These are phyloP conservation scores for Caretta caretta DNA, from an alignment of 2,113 vertebrate species.

Conservation along the genomic window DNA sequence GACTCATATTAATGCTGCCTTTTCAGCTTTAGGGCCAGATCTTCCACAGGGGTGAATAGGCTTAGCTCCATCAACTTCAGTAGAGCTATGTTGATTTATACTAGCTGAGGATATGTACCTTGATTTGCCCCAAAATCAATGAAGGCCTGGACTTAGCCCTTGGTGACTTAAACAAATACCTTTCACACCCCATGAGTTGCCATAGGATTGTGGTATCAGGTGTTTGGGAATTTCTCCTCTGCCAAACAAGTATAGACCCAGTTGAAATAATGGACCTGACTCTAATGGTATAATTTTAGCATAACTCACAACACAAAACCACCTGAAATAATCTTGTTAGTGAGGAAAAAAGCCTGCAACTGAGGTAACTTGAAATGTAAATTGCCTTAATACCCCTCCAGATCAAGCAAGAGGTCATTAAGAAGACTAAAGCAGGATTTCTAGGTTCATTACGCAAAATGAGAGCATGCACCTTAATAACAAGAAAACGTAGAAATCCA, in stretches of 20 bases:
- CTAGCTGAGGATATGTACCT: neutral
- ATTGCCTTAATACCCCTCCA: conserved; percentile 21
- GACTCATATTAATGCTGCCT: neutral
- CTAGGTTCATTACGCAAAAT: conserved; percentile 32
- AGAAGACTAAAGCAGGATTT: conserved; percentile 44
- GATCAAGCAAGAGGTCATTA: conserved; percentile 40
- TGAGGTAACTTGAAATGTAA: conserved; percentile 7
- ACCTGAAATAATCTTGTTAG: conserved; percentile 10
- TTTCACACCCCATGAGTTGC: neutral
- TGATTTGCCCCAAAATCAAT: neutral
- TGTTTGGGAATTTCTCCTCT: neutral
- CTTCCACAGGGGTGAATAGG: neutral
- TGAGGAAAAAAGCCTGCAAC: conserved; percentile 7
- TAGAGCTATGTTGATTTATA: neutral
- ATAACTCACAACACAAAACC: neutral
- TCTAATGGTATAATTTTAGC: neutral
- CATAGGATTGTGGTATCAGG: neutral
- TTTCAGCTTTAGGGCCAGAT: neutral
- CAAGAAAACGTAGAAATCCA: conserved; percentile 26
- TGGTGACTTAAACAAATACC: neutral
- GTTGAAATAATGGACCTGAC: neutral
- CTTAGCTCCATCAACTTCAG: neutral
- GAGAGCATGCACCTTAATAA: conserved; percentile 47
- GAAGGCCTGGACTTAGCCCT: neutral
- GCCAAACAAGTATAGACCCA: neutral